Evolutionary conservation across 2,797 vertebrate species (phyloP).

Genomic region (Phalloptychus januarius): DNA sequence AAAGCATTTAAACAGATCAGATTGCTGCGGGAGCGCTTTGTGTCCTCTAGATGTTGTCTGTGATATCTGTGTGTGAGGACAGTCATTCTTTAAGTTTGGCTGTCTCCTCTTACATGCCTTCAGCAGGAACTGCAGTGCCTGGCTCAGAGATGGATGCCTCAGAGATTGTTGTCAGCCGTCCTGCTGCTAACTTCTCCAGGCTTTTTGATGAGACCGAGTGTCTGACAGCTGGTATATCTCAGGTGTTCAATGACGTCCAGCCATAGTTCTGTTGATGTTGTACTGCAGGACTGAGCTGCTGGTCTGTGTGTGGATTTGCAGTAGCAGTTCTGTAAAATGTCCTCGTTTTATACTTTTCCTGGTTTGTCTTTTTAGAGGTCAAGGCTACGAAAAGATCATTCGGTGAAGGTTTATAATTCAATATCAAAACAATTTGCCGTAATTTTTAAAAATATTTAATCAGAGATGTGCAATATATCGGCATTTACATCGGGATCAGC

Average conservation of each 20-base stretch:
- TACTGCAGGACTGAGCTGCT: constrained; percentile 36
- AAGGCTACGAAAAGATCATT: neutral
- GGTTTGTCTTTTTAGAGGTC: neutral
- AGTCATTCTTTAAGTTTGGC: constrained; percentile 79
- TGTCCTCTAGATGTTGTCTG: constrained; percentile 82
- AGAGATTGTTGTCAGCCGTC: constrained; percentile 73
- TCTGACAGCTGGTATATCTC: constrained; percentile 72
- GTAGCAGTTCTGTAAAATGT: constrained; percentile 12
- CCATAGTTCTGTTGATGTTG: constrained; percentile 55
- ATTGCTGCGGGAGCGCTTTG: constrained; percentile 70
- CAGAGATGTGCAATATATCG: too few species aligned
- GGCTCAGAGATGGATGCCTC: constrained; percentile 76
- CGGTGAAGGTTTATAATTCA: neutral
- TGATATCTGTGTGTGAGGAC: constrained; percentile 66
- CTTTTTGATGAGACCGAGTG: constrained; percentile 69
- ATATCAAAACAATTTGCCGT: neutral
- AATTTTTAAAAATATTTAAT: too few species aligned
- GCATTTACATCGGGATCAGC: too few species aligned
- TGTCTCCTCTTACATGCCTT: constrained; percentile 75
- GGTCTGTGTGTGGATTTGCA: constrained; percentile 9
- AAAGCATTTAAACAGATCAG: constrained; percentile 77
- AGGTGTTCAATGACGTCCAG: constrained; percentile 72
- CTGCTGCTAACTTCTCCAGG: constrained; percentile 64
- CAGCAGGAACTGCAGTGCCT: constrained; percentile 73
- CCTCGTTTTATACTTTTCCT: constrained; percentile 4